A percentile compares a stretch with the other conserved stretches of the same genome.
Evolutionary conservation across 2,797 vertebrate species (phyloP).

Genomic region (Microctenopoma lineatum): DNA sequence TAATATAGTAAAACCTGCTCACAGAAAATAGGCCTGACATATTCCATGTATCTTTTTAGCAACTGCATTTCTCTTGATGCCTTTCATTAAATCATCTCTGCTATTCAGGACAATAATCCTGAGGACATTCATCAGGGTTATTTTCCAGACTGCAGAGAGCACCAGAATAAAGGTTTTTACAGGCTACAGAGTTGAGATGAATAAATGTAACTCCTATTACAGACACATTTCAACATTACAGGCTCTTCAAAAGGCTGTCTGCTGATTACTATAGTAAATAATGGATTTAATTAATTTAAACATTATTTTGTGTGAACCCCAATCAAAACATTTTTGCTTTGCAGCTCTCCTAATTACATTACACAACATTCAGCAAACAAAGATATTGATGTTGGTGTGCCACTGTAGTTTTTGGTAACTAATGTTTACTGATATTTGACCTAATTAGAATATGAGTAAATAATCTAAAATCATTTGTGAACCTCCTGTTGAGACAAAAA

Average conservation of each 20-base stretch:
- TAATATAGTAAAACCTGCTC: background rate
- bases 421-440: conserved; percentile 3
- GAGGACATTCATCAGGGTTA: background rate
- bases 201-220: background rate
- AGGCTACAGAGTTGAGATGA: background rate
- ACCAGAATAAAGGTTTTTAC: background rate
- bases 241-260: background rate
- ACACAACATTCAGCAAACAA: too few relatives aligned
- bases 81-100: background rate
- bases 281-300: background rate
- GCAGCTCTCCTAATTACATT: background rate
- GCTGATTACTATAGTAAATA: background rate
- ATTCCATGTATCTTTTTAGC: conserved; percentile 2
- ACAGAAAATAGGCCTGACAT: background rate
- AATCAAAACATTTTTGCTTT: background rate
- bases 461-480: background rate
- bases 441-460: background rate
- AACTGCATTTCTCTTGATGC: conserved; percentile 1
- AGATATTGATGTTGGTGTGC: background rate
- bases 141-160: background rate
- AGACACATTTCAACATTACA: background rate
- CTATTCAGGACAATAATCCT: background rate
- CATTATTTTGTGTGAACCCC: background rate
- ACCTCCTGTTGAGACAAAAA: background rate
- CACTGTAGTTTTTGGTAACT: background rate